Evolutionary conservation across 2,797 vertebrate species (phyloP), one percentile per base, ranked within the genome.

Genomic region (Denticeps clupeoides): DNA sequence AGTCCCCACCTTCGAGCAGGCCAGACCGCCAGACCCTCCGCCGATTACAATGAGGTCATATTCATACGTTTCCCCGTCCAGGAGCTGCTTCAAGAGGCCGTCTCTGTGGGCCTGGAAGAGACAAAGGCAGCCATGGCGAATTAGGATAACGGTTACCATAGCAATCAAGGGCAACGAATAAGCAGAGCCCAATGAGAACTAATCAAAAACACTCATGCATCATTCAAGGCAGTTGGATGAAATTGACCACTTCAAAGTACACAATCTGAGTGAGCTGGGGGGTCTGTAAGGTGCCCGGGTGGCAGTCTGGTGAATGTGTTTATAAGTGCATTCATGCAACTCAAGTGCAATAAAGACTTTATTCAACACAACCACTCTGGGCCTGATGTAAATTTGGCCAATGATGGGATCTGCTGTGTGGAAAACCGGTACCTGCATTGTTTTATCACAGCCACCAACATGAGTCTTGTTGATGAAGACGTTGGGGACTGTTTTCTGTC

Each of bases 381-480:
- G n/a, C n/a, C n/a, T n/a, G n/a, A n/a, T n/a, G n/a, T n/a, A n/a
- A n/a, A n/a, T n/a, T n/a, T n/a, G n/a, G n/a, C n/a, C n/a, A n/a
- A n/a, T n/a, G n/a, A n/a, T n/a, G n/a, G n/a, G n/a, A n/a, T n/a
- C 2, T 7, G 2, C 16, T 7, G 3, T 7, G 35, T 38, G 15
- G 33, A 1, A 4, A 2, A 29, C 53, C 2, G 12, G 64, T 82
- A 96, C 95, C 90, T 95, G 76, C 56, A 89, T 59, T 0, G 89
- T 91, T 55, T 77, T 84, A 60, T 97, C 93, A 58, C 84, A 93
- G 62, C 94, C 94, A 0, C 95, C 95, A 3, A 98, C 0, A 1
- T 99, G 95, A 0, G 74, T 89, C 78, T 90, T 91, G 71, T 93
- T 93, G 71, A 99, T 82, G 76, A 98, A 99, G 35, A 98, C 85